phyloP scores from a whole-genome alignment of 2,797 vertebrate species.

The Acanthis flammea region DNA sequence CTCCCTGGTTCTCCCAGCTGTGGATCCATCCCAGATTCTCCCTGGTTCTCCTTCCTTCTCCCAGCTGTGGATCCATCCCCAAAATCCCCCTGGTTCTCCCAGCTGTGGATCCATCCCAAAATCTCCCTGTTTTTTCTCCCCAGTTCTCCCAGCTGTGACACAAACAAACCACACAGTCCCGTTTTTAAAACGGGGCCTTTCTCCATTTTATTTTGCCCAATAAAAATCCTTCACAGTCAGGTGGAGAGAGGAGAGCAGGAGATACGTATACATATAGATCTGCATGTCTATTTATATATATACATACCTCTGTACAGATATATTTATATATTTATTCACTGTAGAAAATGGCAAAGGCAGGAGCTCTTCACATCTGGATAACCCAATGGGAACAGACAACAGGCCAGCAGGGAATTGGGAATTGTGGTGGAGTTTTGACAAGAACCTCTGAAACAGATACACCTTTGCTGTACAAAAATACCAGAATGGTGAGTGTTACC shows the following conservation, averaged over 20 bases:
- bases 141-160: background rate
- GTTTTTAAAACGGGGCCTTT: slow-evolving; percentile 62
- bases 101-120: too few relatives aligned
- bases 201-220: slow-evolving; percentile 76
- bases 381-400: slow-evolving; percentile 33
- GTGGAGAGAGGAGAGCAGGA: slow-evolving; percentile 37
- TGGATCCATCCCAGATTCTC: background rate
- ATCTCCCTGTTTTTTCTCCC: fast-evolving
- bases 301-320: slow-evolving; percentile 66
- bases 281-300: slow-evolving; percentile 70
- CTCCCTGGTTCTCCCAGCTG: fast-evolving
- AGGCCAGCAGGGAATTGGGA: slow-evolving; percentile 2
- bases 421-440: background rate
- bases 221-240: slow-evolving; percentile 73
- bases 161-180: background rate
- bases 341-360: slow-evolving; percentile 71
- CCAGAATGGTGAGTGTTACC: background rate
- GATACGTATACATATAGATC: slow-evolving; percentile 51
- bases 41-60: too few relatives aligned
- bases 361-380: slow-evolving; percentile 55
- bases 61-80: too few relatives aligned
- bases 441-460: background rate
- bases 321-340: slow-evolving; percentile 63
- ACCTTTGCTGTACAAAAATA: slow-evolving; percentile 34
- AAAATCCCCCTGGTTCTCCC: fast-evolving